phyloP scores from a whole-genome alignment of 2,797 vertebrate genomes.

The Scolopax bukidnonensis region DNA sequence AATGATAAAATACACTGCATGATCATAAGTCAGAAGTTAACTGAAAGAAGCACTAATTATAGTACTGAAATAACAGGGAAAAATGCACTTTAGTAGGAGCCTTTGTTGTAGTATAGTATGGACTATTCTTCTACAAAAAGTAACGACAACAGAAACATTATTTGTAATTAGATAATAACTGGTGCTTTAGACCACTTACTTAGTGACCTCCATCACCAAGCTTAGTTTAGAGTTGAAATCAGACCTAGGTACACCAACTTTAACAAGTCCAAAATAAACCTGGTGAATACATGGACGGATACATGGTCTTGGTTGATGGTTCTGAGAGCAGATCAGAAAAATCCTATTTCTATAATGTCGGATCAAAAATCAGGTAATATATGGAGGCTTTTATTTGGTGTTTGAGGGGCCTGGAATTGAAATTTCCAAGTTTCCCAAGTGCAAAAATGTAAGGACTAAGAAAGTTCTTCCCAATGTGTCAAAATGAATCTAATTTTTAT shows the following conservation, averaged over 20 bases:
- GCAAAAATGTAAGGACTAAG: not conserved
- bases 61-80: not conserved
- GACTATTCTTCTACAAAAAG: not conserved
- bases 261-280: not conserved
- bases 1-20: not conserved
- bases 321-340: not conserved
- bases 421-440: not conserved
- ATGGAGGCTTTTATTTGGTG: not conserved
- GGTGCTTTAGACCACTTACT: not conserved
- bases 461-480: not conserved
- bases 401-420: not conserved
- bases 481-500: not conserved
- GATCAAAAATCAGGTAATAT: not conserved
- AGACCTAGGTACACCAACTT: not conserved
- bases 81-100: not conserved
- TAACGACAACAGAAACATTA: not conserved
- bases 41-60: not conserved
- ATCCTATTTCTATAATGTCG: not conserved
- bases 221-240: not conserved
- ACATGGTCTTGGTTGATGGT: not conserved
- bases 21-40: not conserved
- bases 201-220: not conserved
- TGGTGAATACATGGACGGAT: not conserved
- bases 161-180: not conserved
- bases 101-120: not conserved